Conservation (phyloP, 2,888 invertebrate genomes). For the Macroteleia sp. region DNA sequence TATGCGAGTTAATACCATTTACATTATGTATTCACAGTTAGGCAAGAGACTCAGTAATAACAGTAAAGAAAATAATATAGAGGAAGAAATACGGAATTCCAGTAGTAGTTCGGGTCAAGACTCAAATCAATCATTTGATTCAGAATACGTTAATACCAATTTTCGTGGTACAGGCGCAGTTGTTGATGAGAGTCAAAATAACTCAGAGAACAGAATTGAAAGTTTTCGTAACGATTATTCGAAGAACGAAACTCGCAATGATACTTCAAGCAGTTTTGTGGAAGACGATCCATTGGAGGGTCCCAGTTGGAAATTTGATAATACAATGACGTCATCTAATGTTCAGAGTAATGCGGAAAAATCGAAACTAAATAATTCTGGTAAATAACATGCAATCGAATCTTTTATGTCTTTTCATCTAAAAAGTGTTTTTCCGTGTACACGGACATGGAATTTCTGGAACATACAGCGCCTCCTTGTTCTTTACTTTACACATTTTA, state of each 20-base stretch:
- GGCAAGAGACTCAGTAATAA: constrained; percentile 31
- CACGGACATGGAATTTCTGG: too few species aligned
- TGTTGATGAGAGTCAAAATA: constrained; percentile 10
- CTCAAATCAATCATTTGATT: constrained; percentile 48
- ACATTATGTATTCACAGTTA: constrained; percentile 11
- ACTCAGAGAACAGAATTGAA: neutral
- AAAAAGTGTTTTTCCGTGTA: too few species aligned
- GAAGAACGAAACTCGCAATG: constrained; percentile 15
- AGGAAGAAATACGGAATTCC: constrained; percentile 17
- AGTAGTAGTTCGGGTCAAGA: constrained; percentile 39
- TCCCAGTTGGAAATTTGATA: constrained; percentile 76
- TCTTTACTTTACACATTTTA: too few species aligned
- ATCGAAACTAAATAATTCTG: constrained; percentile 13
- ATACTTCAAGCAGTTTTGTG: constrained; percentile 17
- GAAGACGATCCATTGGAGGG: constrained; percentile 80
- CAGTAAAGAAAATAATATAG: constrained; percentile 13
- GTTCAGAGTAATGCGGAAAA: constrained; percentile 1
- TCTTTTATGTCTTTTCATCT: too few species aligned
- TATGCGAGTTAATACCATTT: too few species aligned
- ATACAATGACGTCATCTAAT: constrained; percentile 2
- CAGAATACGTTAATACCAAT: constrained; percentile 13
- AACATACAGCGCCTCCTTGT: too few species aligned
- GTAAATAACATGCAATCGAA: too few species aligned
- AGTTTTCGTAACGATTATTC: neutral
- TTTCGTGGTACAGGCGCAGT: constrained; percentile 13